phyloP scores from a whole-genome alignment of 2,113 vertebrate genomes.

The Toxostoma redivivum region DNA sequence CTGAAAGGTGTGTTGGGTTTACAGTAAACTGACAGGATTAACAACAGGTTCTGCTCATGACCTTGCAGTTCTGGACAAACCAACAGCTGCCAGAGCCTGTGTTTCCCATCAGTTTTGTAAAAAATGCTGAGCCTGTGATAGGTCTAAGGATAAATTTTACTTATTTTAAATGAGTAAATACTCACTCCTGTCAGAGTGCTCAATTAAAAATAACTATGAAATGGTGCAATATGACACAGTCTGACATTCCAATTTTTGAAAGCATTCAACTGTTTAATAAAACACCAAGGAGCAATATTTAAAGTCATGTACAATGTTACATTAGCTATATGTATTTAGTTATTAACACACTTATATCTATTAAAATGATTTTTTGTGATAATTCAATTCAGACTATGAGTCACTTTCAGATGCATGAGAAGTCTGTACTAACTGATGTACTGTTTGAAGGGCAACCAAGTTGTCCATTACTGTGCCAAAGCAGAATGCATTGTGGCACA shows the following conservation, averaged over 20 bases:
- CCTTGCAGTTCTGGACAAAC: not conserved
- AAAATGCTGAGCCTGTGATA: not conserved
- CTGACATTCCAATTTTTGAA: slow-evolving; percentile 19
- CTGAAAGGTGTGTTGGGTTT: not conserved
- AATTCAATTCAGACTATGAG: not conserved
- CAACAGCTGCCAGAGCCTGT: not conserved
- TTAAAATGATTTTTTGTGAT: not conserved
- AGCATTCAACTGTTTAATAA: slow-evolving; percentile 16
- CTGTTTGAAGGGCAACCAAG: not conserved
- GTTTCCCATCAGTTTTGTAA: not conserved
- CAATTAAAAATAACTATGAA: not conserved
- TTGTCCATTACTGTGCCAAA: not conserved
- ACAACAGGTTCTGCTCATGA: not conserved
- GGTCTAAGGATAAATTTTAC: not conserved
- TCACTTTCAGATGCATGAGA: not conserved
- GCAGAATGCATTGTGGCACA: not conserved
- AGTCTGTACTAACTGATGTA: not conserved
- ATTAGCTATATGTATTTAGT: not conserved
- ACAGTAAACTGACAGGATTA: slow-evolving; percentile 9
- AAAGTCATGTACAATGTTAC: not conserved
- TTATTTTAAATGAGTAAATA: not conserved
- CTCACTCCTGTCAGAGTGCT: not conserved
- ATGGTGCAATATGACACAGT: not conserved
- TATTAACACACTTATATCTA: not conserved
- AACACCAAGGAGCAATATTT: not conserved